Evolutionary conservation across 2,888 invertebrate genomes (phyloP), one percentile per base, ranked within the genome.

Genomic region (Acrobasis consociella): DNA sequence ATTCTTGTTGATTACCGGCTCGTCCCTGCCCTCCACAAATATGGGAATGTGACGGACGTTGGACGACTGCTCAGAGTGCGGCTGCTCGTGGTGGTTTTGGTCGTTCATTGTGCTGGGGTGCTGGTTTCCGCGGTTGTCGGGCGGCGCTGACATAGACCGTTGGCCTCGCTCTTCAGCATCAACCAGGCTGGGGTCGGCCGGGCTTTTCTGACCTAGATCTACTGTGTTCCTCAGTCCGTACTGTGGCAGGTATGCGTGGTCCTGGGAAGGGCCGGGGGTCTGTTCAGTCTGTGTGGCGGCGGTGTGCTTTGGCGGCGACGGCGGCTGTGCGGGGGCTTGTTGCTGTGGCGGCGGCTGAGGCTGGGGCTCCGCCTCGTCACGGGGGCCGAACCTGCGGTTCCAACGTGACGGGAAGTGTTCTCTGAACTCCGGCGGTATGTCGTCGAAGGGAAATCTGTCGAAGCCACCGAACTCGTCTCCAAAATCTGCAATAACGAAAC

Each of bases 31-130:
- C 85, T 98, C 97, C 0, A 97, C 96, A 78, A 96, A 96, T 68
- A 97, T 97, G 22, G 97, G 97, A 85, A 97, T 97, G 76, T 97
- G 96, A 67, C 97, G 94, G 58, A 97, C 95, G 73, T 94, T 95
- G 52, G 94, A 87, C 69, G 88, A 81, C 59, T 46, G 46, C 46
- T 83, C 80, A 10, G 39, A 42, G 67, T 83, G 77, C 60, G 78
- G 83, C 64, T 76, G 85, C 66, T 79, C 78, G 75, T 75, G 77
- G 75, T 83, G 79, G 66, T 82, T 83, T 66, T 81, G 86, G 65
- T 83, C 85, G 73, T 87, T 89, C 89, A 86, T 87, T 77, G 80
- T 84, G 73, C 49, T 15, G 5, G 75, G 71, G 62, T 77, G 72
- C 67, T 82, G 79, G 67, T 81, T 79, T 62, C 75, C 74, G 67